These are phyloP conservation scores for mouse (Mus musculus) DNA, from an alignment of 2,113 vertebrate genomes.

Conservation along the genomic window GRCm39 chr3:65452501-65453000, in stretches of 20 bases:
- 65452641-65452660: background rate
- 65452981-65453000: background rate
- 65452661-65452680: background rate
- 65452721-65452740: background rate
- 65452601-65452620: conserved; percentile 17
- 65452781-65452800: background rate
- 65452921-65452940: background rate
- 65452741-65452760: background rate
- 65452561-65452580: background rate
- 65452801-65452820: background rate
- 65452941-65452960: background rate
- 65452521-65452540: conserved; percentile 5
- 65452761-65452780: background rate
- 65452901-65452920: background rate
- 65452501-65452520: background rate
- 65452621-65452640: conserved; percentile 17
- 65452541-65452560: background rate
- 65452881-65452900: background rate
- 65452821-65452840: background rate
- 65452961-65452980: background rate
- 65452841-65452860: background rate
- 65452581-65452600: conserved; percentile 22
- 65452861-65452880: background rate
- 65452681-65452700: conserved; percentile 58
- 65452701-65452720: conserved; percentile 17